Evolutionary conservation across 2,888 invertebrate species (phyloP), one percentile per base, ranked within the genome.

Genomic region (Polyploca ridens): DNA sequence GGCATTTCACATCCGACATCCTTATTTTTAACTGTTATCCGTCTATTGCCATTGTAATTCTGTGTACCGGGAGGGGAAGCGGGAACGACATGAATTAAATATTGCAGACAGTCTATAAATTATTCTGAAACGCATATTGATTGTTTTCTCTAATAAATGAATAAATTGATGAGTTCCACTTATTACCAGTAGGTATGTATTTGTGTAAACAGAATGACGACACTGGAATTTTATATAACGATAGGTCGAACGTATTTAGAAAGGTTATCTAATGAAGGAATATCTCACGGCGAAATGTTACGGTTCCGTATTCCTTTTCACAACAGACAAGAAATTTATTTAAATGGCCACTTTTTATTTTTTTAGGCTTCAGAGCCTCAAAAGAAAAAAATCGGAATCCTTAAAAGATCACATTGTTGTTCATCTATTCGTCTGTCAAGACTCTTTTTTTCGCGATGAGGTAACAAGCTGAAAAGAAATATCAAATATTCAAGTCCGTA

Each of bases 11-110:
- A 19, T n/a, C 54, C 8, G 54, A 19, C 54, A 54, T 54, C 54
- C 54, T 54, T 54, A 54, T 19, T 54, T 54, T 54, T 54, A 54
- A 54, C 54, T n/a, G 19, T 54, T 46, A 46, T 54, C 54, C 54
- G 7, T 54, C 54, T 19, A 16, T 54, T 19, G 8, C 54, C 10
- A 10, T 19, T 14, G 19, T 54, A n/a, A 10, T 54, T 54, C 54
- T n/a, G 1, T 54, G 54, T 19, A 54, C 16, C 7, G 49, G 16
- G 5, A 19, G 10, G 54, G 16, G 19, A 19, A 54, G 3, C 8
- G 19, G 54, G 49, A 16, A 49, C 49, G 16, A 7, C 49, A 49
- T 49, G 49, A 49, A 49, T 49, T n/a, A 54, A 19, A 54, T 54
- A 19, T 14, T 7, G 14, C 14, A 54, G 16, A 54, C 54, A 54